These are phyloP conservation scores for Butastur rufipennis DNA, from an alignment of 2,113 vertebrate genomes.

Conservation along the genomic window DNA sequence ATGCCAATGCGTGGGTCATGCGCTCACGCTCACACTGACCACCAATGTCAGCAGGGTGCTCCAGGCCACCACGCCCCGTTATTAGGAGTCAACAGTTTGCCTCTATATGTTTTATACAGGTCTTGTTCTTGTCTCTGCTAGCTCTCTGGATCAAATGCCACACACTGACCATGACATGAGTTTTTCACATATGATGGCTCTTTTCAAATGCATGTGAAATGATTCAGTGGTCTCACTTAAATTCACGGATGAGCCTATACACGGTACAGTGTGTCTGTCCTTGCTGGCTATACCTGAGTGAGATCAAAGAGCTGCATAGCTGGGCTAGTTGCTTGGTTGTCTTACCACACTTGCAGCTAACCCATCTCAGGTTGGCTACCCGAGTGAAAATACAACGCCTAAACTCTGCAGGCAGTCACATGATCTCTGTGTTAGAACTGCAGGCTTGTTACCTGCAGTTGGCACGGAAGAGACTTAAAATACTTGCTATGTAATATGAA, in stretches of 20 bases:
- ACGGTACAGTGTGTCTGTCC: accelerated
- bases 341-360: not conserved
- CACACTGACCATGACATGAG: not conserved
- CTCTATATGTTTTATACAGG: not conserved
- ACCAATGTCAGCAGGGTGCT: not conserved
- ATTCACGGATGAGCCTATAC: not conserved
- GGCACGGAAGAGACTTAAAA: not conserved
- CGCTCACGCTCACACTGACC: not conserved
- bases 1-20: accelerated
- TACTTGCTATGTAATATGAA: not conserved
- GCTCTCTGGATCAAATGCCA: not conserved
- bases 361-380: not conserved
- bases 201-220: not conserved
- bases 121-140: not conserved
- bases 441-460: not conserved
- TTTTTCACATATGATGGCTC: not conserved
- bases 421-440: not conserved
- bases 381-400: not conserved
- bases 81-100: not conserved
- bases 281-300: not conserved
- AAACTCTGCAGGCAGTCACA: not conserved
- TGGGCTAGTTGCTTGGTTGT: not conserved
- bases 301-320: not conserved
- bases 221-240: not conserved
- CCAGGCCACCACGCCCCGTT: accelerated